Percentiles rank a stretch among this genome's conserved stretches.
phyloP scores from a whole-genome alignment of 2,797 vertebrate genomes.

The Pristis pectinata region DNA sequence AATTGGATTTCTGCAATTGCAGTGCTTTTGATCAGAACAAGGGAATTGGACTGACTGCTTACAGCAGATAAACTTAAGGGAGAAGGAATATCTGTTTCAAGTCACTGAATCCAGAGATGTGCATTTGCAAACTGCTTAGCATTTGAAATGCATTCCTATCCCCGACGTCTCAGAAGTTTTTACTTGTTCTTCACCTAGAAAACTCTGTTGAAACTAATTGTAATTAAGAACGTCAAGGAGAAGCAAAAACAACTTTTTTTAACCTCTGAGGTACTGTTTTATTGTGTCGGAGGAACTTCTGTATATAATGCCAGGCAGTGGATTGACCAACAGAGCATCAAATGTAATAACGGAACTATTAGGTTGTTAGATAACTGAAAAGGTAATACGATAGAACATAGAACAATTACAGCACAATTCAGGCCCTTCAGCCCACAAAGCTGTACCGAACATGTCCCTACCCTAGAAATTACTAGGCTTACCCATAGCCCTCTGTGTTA shows the following conservation, averaged over 20 bases:
- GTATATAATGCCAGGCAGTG: not conserved
- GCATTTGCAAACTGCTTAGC: not conserved
- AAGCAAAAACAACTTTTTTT: not conserved
- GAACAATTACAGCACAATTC: no score
- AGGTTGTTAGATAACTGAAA: not conserved
- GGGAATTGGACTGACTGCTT: constrained; percentile 25
- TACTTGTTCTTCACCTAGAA: not conserved
- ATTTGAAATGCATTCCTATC: not conserved
- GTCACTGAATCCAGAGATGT: constrained; percentile 1
- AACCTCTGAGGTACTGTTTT: not conserved
- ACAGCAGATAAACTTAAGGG: constrained; percentile 11
- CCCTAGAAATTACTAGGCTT: no score
- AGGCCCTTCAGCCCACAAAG: no score
- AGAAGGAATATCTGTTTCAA: constrained; percentile 31
- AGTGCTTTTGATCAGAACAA: constrained; percentile 19
- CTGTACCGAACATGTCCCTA: no score
- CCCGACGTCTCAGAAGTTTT: not conserved
- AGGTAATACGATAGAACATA: no score
- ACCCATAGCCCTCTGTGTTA: no score
- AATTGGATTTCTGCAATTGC: constrained; percentile 22
- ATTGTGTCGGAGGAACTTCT: not conserved
- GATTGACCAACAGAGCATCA: not conserved
- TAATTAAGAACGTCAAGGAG: not conserved
- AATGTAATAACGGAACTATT: not conserved
- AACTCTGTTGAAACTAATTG: not conserved